These are phyloP conservation scores for Synergus japonicus DNA, from an alignment of 2,888 invertebrate genomes.

Conservation along the genomic window DNA sequence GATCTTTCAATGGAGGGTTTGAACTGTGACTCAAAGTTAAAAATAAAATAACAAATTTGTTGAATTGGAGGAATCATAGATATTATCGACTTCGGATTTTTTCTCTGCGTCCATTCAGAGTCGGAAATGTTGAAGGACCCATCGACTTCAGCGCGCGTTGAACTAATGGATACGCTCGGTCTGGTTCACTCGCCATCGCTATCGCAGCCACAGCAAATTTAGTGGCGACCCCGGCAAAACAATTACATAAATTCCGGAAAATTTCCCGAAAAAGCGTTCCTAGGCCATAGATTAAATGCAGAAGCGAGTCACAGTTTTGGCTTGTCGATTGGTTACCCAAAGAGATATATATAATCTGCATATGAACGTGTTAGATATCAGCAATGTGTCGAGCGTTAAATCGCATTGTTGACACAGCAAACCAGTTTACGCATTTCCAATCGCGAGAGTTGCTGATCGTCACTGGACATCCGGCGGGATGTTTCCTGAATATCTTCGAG, in stretches of 20 bases:
- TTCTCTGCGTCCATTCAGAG: slow-evolving; percentile 65
- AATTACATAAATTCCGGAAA: slow-evolving; percentile 74
- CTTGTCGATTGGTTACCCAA: slow-evolving; percentile 54
- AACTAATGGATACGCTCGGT: slow-evolving; percentile 51
- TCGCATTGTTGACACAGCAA: slow-evolving; percentile 74
- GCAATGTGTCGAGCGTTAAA: slow-evolving; percentile 74
- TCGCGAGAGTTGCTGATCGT: slow-evolving; percentile 38
- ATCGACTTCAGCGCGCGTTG: slow-evolving; percentile 69
- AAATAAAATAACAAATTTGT: not conserved
- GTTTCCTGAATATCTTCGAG: slow-evolving; percentile 34
- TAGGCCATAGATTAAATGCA: slow-evolving; percentile 74
- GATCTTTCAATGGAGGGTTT: not conserved
- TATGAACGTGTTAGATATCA: slow-evolving; percentile 66
- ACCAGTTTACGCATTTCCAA: slow-evolving; percentile 69
- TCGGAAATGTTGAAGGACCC: slow-evolving; percentile 68
- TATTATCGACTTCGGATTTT: slow-evolving; percentile 58
- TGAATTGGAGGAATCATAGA: not conserved
- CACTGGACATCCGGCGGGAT: slow-evolving; percentile 28
- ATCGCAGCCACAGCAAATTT: slow-evolving; percentile 68
- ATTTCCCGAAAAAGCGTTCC: slow-evolving; percentile 73
- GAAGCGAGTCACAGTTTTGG: slow-evolving; percentile 57
- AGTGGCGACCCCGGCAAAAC: slow-evolving; percentile 74
- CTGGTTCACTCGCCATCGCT: slow-evolving; percentile 60
- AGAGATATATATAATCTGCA: slow-evolving; percentile 53
- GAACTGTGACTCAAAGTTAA: no score